Percentiles rank a stretch among this genome's conserved stretches.
These are phyloP conservation scores for Amia ocellicauda DNA, from an alignment of 2,113 vertebrate species.

Conservation along the genomic window DNA sequence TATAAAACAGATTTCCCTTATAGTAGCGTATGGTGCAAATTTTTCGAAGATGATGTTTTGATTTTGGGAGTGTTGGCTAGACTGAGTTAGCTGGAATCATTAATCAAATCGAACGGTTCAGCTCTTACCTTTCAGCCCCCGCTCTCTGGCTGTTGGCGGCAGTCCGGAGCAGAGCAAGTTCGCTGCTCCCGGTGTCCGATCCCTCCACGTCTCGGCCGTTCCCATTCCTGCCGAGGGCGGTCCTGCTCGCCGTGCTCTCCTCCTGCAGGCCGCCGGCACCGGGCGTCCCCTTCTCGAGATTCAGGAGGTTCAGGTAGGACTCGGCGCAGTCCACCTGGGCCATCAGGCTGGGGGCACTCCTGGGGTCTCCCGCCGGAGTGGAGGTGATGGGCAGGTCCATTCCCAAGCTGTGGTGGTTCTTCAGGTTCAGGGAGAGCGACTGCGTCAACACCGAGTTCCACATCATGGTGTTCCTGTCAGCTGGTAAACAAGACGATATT, in stretches of 20 bases:
- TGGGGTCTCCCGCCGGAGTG: slow-evolving; percentile 56
- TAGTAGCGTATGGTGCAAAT: too few relatives aligned
- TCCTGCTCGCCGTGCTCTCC: slow-evolving; percentile 30
- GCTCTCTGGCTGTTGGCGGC: slow-evolving; percentile 35
- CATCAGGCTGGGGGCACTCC: slow-evolving; percentile 39
- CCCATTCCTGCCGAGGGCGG: slow-evolving; percentile 35
- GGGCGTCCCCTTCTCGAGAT: slow-evolving; percentile 53
- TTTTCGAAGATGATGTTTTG: too few relatives aligned
- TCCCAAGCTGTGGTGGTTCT: slow-evolving; percentile 71
- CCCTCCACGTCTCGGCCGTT: slow-evolving; percentile 48
- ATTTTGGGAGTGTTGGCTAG: too few relatives aligned
- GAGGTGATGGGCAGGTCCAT: slow-evolving; percentile 69
- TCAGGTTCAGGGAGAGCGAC: slow-evolving; percentile 73
- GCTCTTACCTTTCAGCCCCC: slow-evolving; percentile 67
- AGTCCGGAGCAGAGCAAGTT: slow-evolving; percentile 38
- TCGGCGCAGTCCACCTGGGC: slow-evolving; percentile 44
- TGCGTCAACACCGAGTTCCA: slow-evolving; percentile 56
- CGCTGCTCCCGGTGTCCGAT: slow-evolving; percentile 35
- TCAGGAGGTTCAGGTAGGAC: slow-evolving; percentile 75
- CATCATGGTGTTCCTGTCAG: slow-evolving; percentile 47
- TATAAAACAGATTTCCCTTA: too few relatives aligned
- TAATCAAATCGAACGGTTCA: too few relatives aligned
- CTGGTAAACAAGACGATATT: slow-evolving; percentile 38
- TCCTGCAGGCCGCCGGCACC: neutral
- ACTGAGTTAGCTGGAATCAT: too few relatives aligned